phyloP scores from a whole-genome alignment of 2,888 invertebrate genomes.

The Acanthosepion esculentum region DNA sequence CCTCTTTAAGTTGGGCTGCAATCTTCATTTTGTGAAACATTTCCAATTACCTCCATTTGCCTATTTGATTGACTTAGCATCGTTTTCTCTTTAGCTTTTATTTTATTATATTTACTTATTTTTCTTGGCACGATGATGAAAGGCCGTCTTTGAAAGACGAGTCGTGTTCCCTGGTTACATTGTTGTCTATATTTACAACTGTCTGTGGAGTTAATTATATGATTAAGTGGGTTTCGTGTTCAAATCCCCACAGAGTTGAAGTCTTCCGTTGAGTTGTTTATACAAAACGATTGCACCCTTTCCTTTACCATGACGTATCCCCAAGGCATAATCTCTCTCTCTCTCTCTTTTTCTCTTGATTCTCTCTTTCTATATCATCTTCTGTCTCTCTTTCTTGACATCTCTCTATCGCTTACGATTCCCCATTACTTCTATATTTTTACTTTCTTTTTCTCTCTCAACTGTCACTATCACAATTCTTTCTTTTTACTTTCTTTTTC shows the following conservation, averaged over 20 bases:
- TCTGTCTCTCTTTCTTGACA: not conserved
- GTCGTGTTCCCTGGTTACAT: not conserved
- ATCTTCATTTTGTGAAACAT: not conserved
- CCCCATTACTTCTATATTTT: too few species aligned
- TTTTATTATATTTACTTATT: not conserved
- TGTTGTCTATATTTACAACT: not conserved
- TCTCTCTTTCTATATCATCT: not conserved
- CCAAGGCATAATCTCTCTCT: not conserved
- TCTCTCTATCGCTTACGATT: not conserved
- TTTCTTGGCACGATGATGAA: not conserved
- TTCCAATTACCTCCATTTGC: not conserved
- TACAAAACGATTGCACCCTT: not conserved
- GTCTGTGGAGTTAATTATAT: conserved; percentile 8
- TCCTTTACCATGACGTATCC: not conserved
- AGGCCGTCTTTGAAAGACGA: not conserved
- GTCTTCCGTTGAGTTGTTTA: not conserved
- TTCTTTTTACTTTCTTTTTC: not conserved
- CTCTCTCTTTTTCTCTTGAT: not conserved
- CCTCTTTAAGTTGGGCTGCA: not conserved
- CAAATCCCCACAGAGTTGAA: not conserved
- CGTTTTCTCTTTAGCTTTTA: not conserved
- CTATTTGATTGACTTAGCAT: not conserved
- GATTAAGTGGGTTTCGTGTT: not conserved
- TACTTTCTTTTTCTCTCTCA: too few species aligned
- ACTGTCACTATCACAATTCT: not conserved